Evolutionary conservation across 2,113 vertebrate genomes (phyloP).

Genomic region (Monarcha castaneiventris): DNA sequence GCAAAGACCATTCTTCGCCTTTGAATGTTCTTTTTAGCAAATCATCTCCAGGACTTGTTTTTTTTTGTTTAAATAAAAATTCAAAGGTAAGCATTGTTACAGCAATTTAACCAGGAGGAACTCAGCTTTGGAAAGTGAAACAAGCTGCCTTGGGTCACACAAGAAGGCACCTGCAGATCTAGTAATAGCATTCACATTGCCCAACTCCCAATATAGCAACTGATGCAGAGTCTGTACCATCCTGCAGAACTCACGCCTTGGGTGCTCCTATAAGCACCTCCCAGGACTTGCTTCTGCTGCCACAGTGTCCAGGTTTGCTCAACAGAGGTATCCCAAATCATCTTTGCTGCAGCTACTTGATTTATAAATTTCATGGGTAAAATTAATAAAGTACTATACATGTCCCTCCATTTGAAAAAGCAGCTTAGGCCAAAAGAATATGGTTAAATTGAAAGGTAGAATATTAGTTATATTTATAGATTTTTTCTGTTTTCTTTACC

Average conservation of each 20-base stretch:
- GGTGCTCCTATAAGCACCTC: not conserved
- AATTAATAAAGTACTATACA: not conserved
- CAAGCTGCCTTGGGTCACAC: not conserved
- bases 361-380: not conserved
- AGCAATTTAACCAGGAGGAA: not conserved
- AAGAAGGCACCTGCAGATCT: not conserved
- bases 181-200: not conserved
- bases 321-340: not conserved
- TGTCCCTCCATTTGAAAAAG: not conserved
- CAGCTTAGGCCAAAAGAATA: not conserved
- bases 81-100: not conserved
- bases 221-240: rapidly evolving
- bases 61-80: not conserved
- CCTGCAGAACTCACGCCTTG: not conserved
- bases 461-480: not conserved
- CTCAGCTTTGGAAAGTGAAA: not conserved
- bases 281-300: not conserved
- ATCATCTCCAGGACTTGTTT: not conserved
- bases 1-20: not conserved
- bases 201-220: not conserved
- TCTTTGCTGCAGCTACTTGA: not conserved
- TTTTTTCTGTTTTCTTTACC: not conserved
- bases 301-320: not conserved
- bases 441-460: not conserved
- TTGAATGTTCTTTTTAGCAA: not conserved